Evolutionary conservation across 2,888 invertebrate species (phyloP), one percentile per base, ranked within the genome.

Genomic region (Eutolmus rufibarbis): DNA sequence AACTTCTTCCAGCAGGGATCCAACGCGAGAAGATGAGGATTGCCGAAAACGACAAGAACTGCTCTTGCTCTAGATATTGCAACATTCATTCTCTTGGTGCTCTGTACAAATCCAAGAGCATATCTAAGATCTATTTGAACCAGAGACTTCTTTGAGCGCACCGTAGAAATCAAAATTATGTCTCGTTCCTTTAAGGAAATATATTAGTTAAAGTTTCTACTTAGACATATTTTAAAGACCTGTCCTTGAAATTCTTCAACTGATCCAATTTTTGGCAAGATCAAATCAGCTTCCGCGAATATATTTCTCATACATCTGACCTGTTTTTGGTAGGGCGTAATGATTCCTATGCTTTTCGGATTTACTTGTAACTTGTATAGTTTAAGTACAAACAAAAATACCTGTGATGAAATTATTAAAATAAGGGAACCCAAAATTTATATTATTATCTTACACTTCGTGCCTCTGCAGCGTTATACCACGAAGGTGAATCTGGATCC

Each of bases 311-410:
- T 87, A 56, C 90, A 89, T 84, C 90, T 93, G 91, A 97, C 97
- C 95, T 99, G 99, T 91, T 97, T 97, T 88, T 96, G 93, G 91
- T 99, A 99, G 0, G 98, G 98, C 16, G 98, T 96, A 88, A 99
- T 97, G 87, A 99, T 95, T 4, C 98, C 99, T 90, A 99, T 92
- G 84, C 90, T 90, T 46, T 91, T 89, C 0, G 94, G 92, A 1
- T 91, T 91, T n/a, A 97, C 90, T 34, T 95, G 95, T 84, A 93
- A 93, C 88, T 95, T 94, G 89, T 96, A 96, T 1, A 98, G 92
- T 89, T 95, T 94, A 91, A 92, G 94, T 0, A 93, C 91, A 88
- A 93, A 93, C n/a, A 94, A 89, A 57, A 94, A 94, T 16, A 94
- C 91, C 93, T 94, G 93, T 0, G 74, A 87, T 37, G 14, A 34